Base-by-base conservation (phyloP, 2,888 invertebrate species). In the Balanococcus diminutus region DNA sequence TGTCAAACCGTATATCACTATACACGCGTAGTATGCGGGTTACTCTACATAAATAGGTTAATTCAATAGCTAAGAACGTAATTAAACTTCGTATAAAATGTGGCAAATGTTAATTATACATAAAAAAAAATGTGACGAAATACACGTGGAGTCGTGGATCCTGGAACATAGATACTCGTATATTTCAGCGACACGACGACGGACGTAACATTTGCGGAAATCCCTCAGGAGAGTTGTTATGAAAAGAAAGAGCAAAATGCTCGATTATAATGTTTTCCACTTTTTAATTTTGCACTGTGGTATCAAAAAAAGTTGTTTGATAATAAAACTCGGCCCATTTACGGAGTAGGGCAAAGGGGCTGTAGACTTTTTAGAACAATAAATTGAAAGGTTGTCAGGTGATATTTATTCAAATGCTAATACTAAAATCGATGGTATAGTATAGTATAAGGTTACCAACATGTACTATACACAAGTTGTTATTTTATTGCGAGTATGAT, bases 331-430 rank as follows among this genome's bases (percentile, higher is more conserved):
- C 75, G 75, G 16, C 16, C 28, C 11, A 19, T 1, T 19, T 79
- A 25, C 25, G 75, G 19, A 19, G n/a, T n/a, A n/a, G n/a, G n/a
- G n/a, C 3, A 36, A 32, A 36, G 32, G 67, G 28, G 16, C 28
- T 14, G 28, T 67, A 28, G 14, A 67, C 67, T 28, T 79, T 75
- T 79, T 32, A 79, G 36, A 79, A 79, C 75, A 79, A 79, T 79
- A 79, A 36, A 79, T 67, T 19, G 16, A 83, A 84, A 84, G 84
- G 84, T 84, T 84, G 56, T 84, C 32, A 84, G 61, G n/a, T 84
- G 84, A 84, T 84, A 84, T 84, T 84, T 84, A 84, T 84, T 36
- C 39, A 67, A 84, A 84, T 84, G 84, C 25, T 61, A 84, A 84
- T 84, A 22, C 6, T 11, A 72, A 67, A 72, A 84, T 84, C 84